These are phyloP conservation scores for Tetrax tetrax DNA, from an alignment of 2,113 vertebrate species.

Conservation along the genomic window DNA sequence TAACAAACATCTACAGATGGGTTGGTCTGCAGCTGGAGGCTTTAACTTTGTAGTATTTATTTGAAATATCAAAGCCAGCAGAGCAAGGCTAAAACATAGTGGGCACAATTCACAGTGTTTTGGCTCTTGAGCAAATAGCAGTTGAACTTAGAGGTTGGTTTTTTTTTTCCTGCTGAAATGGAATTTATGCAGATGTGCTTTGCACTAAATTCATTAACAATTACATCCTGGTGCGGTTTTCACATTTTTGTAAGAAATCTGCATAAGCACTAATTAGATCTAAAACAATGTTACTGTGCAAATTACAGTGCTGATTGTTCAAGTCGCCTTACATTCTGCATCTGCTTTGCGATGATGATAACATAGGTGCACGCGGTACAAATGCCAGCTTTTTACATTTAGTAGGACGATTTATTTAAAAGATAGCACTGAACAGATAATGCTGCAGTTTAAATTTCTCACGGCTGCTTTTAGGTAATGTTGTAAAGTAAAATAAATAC, in stretches of 20 bases:
- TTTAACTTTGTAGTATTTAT: constrained; percentile 85
- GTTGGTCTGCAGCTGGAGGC: constrained; percentile 83
- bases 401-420: constrained; percentile 72
- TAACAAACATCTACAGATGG: constrained; percentile 85
- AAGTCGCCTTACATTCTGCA: constrained; percentile 74
- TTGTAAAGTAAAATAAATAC: constrained; percentile 52
- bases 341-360: constrained; percentile 78
- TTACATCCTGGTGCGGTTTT: constrained; percentile 84
- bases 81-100: constrained; percentile 78
- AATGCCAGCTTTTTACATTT: constrained; percentile 71
- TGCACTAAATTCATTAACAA: constrained; percentile 88
- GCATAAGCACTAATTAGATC: constrained; percentile 85
- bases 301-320: constrained; percentile 81
- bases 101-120: constrained; percentile 81
- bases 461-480: constrained; percentile 38
- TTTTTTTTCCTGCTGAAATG: constrained; percentile 76
- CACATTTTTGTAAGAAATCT: constrained; percentile 83
- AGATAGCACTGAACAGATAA: constrained; percentile 67
- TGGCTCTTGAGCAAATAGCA: constrained; percentile 82
- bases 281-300: constrained; percentile 83
- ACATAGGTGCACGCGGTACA: constrained; percentile 76
- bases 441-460: constrained; percentile 54
- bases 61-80: constrained; percentile 81
- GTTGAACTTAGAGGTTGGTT: constrained; percentile 78
- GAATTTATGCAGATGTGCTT: constrained; percentile 84